phyloP scores from a whole-genome alignment of 1,140 invertebrate species.

The Magallana gigas region DNA sequence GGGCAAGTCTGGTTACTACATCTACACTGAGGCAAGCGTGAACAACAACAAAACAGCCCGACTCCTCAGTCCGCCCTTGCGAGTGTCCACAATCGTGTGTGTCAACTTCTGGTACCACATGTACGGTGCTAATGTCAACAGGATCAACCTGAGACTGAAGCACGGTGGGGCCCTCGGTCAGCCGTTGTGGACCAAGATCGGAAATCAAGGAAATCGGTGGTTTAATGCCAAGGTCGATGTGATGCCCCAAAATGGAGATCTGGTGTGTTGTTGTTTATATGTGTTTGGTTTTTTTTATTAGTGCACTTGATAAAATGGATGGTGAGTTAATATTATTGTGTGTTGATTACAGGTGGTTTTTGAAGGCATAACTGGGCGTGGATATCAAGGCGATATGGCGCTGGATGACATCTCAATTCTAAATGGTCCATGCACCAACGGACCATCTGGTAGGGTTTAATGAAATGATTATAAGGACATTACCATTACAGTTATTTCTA shows the following conservation, averaged over 20 bases:
- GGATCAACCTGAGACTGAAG: slow-evolving; percentile 69
- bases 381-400: slow-evolving; percentile 69
- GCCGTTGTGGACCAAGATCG: slow-evolving; percentile 65
- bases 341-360: slow-evolving; percentile 69
- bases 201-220: slow-evolving; percentile 75
- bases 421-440: slow-evolving; percentile 57
- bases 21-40: slow-evolving; percentile 58
- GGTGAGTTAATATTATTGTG: not conserved
- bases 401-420: slow-evolving; percentile 69
- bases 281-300: too few relatives aligned
- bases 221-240: slow-evolving; percentile 64
- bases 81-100: slow-evolving; percentile 61
- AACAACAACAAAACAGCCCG: slow-evolving; percentile 78
- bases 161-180: slow-evolving; percentile 43
- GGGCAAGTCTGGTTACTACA: slow-evolving; percentile 46
- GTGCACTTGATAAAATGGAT: not conserved
- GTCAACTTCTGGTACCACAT: slow-evolving; percentile 87
- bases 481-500: too few relatives aligned
- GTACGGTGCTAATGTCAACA: slow-evolving; percentile 82
- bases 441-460: not conserved
- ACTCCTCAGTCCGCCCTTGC: slow-evolving; percentile 62
- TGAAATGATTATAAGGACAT: too few relatives aligned
- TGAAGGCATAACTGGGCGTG: slow-evolving; percentile 63
- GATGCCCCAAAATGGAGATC: slow-evolving; percentile 50
- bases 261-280: slow-evolving; percentile 52